Base-by-base conservation (phyloP, 2,888 invertebrate species). In the Himalopsyche tibetana region DNA sequence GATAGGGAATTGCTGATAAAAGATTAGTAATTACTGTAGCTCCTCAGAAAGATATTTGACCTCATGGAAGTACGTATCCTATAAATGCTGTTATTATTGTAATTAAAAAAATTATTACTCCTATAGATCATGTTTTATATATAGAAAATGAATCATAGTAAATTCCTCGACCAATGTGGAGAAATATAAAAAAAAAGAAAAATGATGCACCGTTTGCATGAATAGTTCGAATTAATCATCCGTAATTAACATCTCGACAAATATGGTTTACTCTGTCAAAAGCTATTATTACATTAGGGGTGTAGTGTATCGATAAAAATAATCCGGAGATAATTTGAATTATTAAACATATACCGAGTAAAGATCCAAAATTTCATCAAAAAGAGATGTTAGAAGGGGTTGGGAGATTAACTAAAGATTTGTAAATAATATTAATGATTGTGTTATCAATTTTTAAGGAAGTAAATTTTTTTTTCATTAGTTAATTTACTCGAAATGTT, bases 31-130 rank as follows among this genome's bases (percentile, higher is more conserved):
- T 96, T n/a, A 96, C 96, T 63, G 96, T 96, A 0, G 96, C 96
- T 2, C 96, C 96, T 94, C 96, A 96, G 91, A 95, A 96, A 1
- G 96, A 96, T 94, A 96, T 96, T 95, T 96, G 96, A 9, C 96
- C 96, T 92, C 96, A 96, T 0, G 96, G 96, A 90, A 96, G 89
- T 0, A 96, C 95, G 93, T 97, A 97, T 0, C 96, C 96, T 93
- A 96, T 92, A 91, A 97, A 97, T 38, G 96, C 96, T 82, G 96
- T 95, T 90, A 92, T 94, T 94, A 96, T 96, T 88, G 94, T 91
- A 95, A 84, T 89, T 96, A n/a, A 94, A 91, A 96, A 91, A 90
- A 96, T 94, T 87, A 95, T 92, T 82, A 95, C 92, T 83, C 96
- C 96, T 0, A 94, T 89, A 89, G 93, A 90, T 95, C 96, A 96